Base-by-base conservation (phyloP, 1,140 invertebrate genomes). In the Plutomurus gul region DNA sequence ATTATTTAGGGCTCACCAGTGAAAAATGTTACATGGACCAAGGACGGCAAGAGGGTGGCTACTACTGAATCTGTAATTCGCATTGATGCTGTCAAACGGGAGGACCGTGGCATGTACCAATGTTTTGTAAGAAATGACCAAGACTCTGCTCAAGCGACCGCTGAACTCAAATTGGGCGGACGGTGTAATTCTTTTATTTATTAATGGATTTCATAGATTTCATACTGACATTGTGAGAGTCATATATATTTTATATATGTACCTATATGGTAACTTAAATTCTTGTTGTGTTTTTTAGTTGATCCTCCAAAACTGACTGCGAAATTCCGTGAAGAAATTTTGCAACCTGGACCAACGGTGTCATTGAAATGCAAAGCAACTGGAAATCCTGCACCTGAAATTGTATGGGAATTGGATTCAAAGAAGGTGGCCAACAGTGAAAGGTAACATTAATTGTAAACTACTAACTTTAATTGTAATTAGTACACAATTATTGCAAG, bases 91-190 rank as follows among this genome's bases (percentile, higher is more conserved):
- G 95, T 99, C 0, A 93, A 94, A 86, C 95, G 97, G 84, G 94
- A 96, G 87, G 96, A 98, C 86, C 95, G 95, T 85, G 96, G 96
- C 86, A 98, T 98, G 96, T 99, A 98, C 85, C 96, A 98, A 85
- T 98, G 96, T 85, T 96, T 98, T 85, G 94, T 96, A 37, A 89
- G 93, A 56, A 97, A 97, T 85, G 95, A 97, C 85, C 94, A 96
- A 86, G 95, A 97, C 87, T 96, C 93, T 83, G 95, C 94, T 1
- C 95, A 97, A 85, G 94, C 94, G 1, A 95, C 94, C 70, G 94
- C 94, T 43, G 95, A 98, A 89, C 87, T 98, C 20, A 95, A 96
- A 88, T 90, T 98, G 47, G 96, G 96, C 85, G 95, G 96, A 87
- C 89, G 94, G 88, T 96, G 92, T 93, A 87, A 89, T 33, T 8